Evolutionary conservation across 2,797 vertebrate species (phyloP).

Genomic region (Agapornis canus): DNA sequence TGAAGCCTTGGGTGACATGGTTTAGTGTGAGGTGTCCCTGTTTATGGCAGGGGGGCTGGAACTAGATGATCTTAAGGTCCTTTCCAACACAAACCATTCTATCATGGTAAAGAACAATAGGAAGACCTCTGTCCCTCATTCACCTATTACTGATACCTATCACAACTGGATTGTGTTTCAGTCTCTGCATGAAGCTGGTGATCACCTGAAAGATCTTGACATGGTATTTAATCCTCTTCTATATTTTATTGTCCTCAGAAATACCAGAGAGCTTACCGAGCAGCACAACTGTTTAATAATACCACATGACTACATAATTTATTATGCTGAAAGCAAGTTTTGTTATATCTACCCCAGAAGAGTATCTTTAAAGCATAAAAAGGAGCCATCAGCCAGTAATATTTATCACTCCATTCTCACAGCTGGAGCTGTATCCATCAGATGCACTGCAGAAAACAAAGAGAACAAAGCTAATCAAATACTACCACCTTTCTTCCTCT

Average conservation of each 20-base stretch:
- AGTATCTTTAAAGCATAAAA: neutral
- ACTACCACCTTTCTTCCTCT: slow-evolving; percentile 60
- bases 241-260: neutral
- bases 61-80: neutral
- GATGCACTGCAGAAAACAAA: neutral
- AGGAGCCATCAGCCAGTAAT: neutral
- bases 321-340: neutral
- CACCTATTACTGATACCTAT: neutral
- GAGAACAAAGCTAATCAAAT: slow-evolving; percentile 36
- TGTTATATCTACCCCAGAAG: neutral
- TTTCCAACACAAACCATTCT: neutral
- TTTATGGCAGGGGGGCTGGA: neutral
- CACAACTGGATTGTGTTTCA: neutral
- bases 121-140: neutral
- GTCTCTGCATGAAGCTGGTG: neutral
- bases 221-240: neutral
- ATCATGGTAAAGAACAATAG: accelerated
- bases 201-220: neutral
- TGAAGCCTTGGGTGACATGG: neutral
- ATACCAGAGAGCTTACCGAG: neutral
- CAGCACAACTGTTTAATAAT: neutral
- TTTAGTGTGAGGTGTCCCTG: neutral
- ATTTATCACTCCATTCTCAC: neutral
- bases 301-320: neutral
- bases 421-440: neutral